Evolutionary conservation across 2,888 invertebrate species (phyloP).

Genomic region (Drosophila diplacantha): DNA sequence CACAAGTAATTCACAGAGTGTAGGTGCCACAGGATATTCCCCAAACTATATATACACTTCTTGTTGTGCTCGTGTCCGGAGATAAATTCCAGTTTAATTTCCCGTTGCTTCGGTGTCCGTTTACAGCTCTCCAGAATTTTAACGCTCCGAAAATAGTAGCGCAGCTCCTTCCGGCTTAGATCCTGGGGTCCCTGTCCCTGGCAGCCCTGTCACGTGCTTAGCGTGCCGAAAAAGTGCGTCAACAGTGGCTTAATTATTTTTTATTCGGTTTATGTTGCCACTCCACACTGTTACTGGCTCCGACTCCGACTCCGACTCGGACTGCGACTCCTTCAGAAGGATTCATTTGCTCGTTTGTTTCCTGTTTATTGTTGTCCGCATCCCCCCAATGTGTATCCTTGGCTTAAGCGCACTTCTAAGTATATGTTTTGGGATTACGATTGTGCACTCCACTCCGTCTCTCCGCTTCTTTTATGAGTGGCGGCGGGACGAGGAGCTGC

Average conservation of each 20-base stretch:
- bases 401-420: slow-evolving; percentile 61
- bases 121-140: slow-evolving; percentile 4
- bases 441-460: slow-evolving; percentile 8
- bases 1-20: not conserved
- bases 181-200: not conserved
- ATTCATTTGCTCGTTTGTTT: slow-evolving; percentile 53
- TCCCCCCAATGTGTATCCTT: slow-evolving; percentile 28
- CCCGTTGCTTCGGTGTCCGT: not conserved
- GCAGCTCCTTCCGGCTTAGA: not conserved
- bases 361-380: slow-evolving; percentile 61
- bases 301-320: slow-evolving; percentile 3
- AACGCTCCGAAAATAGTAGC: not conserved
- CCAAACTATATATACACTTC: not conserved
- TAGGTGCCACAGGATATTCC: not conserved
- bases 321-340: not conserved
- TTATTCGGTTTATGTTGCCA: slow-evolving; percentile 53
- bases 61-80: not conserved
- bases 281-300: not conserved
- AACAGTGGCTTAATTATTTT: slow-evolving; percentile 70
- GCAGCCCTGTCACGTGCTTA: slow-evolving; percentile 55
- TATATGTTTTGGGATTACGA: slow-evolving; percentile 68
- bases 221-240: slow-evolving; percentile 69
- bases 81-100: slow-evolving; percentile 10
- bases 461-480: slow-evolving; percentile 27
- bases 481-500: not conserved